These are phyloP conservation scores for Pristionchus mayeri DNA, from an alignment of 2,888 invertebrate species.

Conservation along the genomic window DNA sequence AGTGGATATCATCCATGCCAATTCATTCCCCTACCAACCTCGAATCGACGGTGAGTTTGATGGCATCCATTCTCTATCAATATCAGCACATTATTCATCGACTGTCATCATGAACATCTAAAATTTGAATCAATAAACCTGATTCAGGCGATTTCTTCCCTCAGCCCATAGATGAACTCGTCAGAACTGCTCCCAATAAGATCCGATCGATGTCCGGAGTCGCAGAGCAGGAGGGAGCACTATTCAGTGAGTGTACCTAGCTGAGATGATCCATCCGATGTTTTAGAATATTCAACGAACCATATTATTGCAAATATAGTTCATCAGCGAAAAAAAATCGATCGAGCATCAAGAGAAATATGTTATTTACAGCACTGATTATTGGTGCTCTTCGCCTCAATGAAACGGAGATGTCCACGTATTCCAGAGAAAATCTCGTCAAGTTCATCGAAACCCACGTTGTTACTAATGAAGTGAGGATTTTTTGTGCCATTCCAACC, in stretches of 20 bases:
- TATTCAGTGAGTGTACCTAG: slow-evolving; percentile 47
- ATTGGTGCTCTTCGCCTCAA: too few relatives aligned
- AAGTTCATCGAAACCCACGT: neutral
- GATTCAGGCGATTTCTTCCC: slow-evolving; percentile 60
- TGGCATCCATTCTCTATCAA: too few relatives aligned
- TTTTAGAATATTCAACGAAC: too few relatives aligned
- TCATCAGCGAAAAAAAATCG: too few relatives aligned
- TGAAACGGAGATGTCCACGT: too few relatives aligned
- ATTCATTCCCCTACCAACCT: slow-evolving; percentile 49
- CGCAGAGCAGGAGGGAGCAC: slow-evolving; percentile 57
- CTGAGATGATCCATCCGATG: too few relatives aligned
- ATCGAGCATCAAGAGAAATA: too few relatives aligned
- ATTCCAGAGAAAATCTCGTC: neutral
- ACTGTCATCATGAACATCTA: neutral
- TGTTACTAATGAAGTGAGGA: slow-evolving; percentile 3
- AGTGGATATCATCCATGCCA: neutral
- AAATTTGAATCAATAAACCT: neutral
- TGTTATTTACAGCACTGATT: too few relatives aligned
- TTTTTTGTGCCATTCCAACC: neutral
- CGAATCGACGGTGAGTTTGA: slow-evolving; percentile 48
- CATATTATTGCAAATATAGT: too few relatives aligned
- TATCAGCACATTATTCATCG: neutral
- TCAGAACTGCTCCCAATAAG: slow-evolving; percentile 61
- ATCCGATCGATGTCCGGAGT: slow-evolving; percentile 60
- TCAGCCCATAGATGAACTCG: slow-evolving; percentile 60